These are phyloP conservation scores for Platyura marginata DNA, from an alignment of 1,140 invertebrate species.

Conservation along the genomic window DNA sequence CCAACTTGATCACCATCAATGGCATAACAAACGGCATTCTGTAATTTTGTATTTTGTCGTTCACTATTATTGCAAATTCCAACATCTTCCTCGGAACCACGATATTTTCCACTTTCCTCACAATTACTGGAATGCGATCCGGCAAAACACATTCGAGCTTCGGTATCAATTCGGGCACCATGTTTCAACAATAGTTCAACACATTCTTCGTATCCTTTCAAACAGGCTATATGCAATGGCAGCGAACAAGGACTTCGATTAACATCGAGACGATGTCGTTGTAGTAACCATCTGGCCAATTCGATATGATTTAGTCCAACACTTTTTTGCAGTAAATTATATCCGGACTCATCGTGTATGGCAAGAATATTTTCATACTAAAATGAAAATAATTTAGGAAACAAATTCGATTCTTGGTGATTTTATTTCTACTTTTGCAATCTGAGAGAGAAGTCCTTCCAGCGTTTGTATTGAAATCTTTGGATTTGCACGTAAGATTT, in stretches of 20 bases:
- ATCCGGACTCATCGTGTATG: conserved; percentile 48
- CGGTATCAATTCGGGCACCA: conserved; percentile 32
- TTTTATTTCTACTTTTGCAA: conserved; percentile 35
- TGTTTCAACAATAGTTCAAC: conserved; percentile 32
- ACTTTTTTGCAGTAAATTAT: conserved; percentile 51
- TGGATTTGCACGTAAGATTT: conserved; percentile 43
- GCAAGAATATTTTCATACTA: conserved; percentile 46
- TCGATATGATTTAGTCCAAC: conserved; percentile 54
- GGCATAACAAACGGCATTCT: conserved; percentile 52
- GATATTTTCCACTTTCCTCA: conserved; percentile 30
- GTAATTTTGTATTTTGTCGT: conserved; percentile 35
- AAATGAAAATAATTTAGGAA: too few species aligned
- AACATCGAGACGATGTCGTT: conserved; percentile 40
- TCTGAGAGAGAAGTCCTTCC: conserved; percentile 38
- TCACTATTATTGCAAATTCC: conserved; percentile 10
- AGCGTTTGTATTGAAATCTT: conserved; percentile 39
- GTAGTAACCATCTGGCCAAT: conserved; percentile 43
- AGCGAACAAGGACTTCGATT: conserved; percentile 51
- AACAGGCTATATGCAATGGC: conserved; percentile 50
- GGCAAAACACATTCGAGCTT: conserved; percentile 43
- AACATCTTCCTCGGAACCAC: conserved; percentile 17
- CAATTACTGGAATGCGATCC: conserved; percentile 49
- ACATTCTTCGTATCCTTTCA: conserved; percentile 41
- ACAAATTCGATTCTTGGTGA: too few species aligned
- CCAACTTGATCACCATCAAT: conserved; percentile 51